phyloP scores from a whole-genome alignment of 1,140 invertebrate genomes.

The Andricus grossulariae region DNA sequence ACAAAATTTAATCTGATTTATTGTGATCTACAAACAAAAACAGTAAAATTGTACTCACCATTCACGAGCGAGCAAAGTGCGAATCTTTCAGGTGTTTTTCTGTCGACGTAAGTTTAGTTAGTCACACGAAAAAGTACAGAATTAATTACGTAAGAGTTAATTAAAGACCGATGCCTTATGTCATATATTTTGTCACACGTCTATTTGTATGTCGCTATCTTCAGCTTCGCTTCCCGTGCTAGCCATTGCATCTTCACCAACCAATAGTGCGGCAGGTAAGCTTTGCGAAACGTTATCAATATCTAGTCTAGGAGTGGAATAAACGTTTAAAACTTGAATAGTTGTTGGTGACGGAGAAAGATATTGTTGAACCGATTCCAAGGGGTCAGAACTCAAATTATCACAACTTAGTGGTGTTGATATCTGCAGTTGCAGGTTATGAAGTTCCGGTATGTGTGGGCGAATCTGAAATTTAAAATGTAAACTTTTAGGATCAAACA shows the following conservation, averaged over 20 bases:
- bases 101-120: conserved; percentile 32
- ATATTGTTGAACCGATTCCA: conserved; percentile 69
- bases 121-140: conserved; percentile 4
- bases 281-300: conserved; percentile 74
- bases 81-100: not conserved
- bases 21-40: not conserved
- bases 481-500: not conserved
- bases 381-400: conserved; percentile 64
- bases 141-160: not conserved
- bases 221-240: conserved; percentile 75
- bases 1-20: not conserved
- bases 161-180: conserved; percentile 16
- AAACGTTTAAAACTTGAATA: conserved; percentile 74
- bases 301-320: conserved; percentile 71
- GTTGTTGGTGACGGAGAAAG: conserved; percentile 71
- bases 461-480: conserved; percentile 75
- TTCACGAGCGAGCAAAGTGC: not conserved
- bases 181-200: conserved; percentile 70
- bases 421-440: conserved; percentile 72
- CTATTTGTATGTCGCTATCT: conserved; percentile 75
- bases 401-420: conserved; percentile 70
- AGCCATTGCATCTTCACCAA: conserved; percentile 73
- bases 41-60: conserved; percentile 13
- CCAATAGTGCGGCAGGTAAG: conserved; percentile 73
- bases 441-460: conserved; percentile 80